Conservation (phyloP, 2,888 invertebrate species). For the Coecobrya sp. region DNA sequence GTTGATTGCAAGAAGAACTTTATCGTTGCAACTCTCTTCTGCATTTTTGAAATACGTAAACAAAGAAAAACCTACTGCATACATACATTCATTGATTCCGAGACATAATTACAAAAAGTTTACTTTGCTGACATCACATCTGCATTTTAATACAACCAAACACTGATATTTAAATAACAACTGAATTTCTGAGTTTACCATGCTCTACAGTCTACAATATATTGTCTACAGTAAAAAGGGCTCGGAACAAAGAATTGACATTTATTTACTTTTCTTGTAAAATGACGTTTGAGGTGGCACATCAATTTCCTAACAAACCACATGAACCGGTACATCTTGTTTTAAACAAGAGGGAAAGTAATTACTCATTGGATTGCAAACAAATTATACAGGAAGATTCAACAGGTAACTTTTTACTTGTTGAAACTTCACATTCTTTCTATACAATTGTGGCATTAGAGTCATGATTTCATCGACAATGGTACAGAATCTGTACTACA, state of each 20-base stretch:
- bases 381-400: conserved; percentile 43
- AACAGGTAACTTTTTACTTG: neutral
- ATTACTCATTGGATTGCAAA: conserved; percentile 28
- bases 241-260: conserved; percentile 4
- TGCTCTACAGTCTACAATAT: too few species aligned
- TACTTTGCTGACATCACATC: neutral
- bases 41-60: too few species aligned
- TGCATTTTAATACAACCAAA: too few species aligned
- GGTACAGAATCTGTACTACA: too few species aligned
- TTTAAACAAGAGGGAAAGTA: conserved; percentile 78
- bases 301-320: neutral
- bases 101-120: neutral
- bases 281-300: neutral
- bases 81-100: too few species aligned
- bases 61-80: too few species aligned
- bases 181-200: too few species aligned
- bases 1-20: too few species aligned
- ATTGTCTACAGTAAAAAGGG: too few species aligned
- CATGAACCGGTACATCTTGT: conserved; percentile 76
- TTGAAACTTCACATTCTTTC: neutral
- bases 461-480: neutral
- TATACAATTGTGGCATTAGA: neutral
- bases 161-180: too few species aligned
- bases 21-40: too few species aligned
- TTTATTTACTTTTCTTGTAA: neutral